Percentiles rank a stretch among this genome's conserved stretches.
These are phyloP conservation scores for Lepisosteus oculatus DNA, from an alignment of 2,113 vertebrate species.

Conservation along the genomic window DNA sequence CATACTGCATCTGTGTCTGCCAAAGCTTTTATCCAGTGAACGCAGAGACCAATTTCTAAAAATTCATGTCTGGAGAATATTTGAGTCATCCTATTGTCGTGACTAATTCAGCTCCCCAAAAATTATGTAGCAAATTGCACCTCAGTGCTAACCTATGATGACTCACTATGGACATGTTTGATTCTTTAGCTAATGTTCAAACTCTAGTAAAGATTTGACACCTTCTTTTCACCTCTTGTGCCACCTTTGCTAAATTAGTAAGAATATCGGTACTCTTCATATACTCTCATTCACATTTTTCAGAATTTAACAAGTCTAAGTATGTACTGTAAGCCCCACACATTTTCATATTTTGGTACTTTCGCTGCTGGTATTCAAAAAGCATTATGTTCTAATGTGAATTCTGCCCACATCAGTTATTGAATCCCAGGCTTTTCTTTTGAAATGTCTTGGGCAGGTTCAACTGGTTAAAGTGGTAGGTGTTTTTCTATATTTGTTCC, in stretches of 20 bases:
- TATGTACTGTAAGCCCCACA: no score
- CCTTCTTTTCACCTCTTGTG: no score
- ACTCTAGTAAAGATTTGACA: no score
- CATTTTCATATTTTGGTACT: no score
- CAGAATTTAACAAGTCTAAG: no score
- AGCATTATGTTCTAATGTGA: slow-evolving; percentile 5
- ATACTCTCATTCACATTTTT: no score
- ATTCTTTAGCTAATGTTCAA: background rate
- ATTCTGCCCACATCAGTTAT: background rate
- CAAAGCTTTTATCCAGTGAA: background rate
- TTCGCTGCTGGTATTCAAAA: no score
- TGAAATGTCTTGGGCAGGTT: background rate
- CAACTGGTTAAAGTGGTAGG: slow-evolving; percentile 20
- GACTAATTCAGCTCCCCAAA: slow-evolving; percentile 20
- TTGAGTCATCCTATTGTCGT: slow-evolving; percentile 27
- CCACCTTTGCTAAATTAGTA: no score
- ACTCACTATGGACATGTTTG: slow-evolving; percentile 7
- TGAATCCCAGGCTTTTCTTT: slow-evolving; percentile 21
- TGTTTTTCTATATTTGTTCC: slow-evolving; percentile 4
- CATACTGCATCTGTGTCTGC: background rate
- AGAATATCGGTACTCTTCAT: no score
- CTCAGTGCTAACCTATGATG: slow-evolving; percentile 14
- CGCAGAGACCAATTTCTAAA: slow-evolving; percentile 12
- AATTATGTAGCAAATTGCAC: background rate
- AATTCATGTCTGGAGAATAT: slow-evolving; percentile 3